phyloP scores from a whole-genome alignment of 1,140 invertebrate genomes.

The Drosophila pseudoobscura region DNA sequence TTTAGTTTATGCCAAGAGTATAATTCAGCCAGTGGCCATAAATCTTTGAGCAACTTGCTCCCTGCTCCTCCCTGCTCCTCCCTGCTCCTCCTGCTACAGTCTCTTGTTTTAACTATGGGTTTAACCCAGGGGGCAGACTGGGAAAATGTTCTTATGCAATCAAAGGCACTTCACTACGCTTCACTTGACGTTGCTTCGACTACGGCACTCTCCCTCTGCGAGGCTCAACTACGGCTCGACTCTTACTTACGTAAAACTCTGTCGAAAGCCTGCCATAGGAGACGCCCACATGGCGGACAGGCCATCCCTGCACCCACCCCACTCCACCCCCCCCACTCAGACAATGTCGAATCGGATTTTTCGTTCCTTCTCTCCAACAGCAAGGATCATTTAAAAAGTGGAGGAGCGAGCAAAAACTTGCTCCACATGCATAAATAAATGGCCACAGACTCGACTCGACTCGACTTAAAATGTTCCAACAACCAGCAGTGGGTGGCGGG shows the following conservation, averaged over 20 bases:
- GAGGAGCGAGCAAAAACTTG: constrained; percentile 22
- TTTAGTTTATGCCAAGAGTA: constrained; percentile 43
- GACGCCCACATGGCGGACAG: constrained; percentile 44
- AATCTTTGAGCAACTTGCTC: constrained; percentile 48
- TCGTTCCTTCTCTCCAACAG: background rate
- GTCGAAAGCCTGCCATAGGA: constrained; percentile 19
- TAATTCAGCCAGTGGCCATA: constrained; percentile 47
- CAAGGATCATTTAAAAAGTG: constrained; percentile 51
- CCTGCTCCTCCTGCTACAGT: no score
- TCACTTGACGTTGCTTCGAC: constrained; percentile 16
- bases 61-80: constrained; percentile 9
- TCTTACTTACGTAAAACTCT: constrained; percentile 38
- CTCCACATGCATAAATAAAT: constrained; percentile 60
- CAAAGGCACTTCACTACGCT: constrained; percentile 46
- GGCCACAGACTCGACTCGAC: constrained; percentile 51
- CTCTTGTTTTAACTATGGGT: no score
- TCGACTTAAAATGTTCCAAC: constrained; percentile 46
- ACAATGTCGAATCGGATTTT: constrained; percentile 35
- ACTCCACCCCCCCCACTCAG: constrained; percentile 7
- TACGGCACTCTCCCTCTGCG: background rate
- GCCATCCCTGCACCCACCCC: background rate
- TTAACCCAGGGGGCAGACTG: constrained; percentile 24
- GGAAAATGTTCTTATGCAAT: constrained; percentile 48
- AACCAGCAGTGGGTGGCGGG: no score
- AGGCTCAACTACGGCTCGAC: constrained; percentile 4